phyloP scores from a whole-genome alignment of 2,888 invertebrate species.

The Plutella xylostella region DNA sequence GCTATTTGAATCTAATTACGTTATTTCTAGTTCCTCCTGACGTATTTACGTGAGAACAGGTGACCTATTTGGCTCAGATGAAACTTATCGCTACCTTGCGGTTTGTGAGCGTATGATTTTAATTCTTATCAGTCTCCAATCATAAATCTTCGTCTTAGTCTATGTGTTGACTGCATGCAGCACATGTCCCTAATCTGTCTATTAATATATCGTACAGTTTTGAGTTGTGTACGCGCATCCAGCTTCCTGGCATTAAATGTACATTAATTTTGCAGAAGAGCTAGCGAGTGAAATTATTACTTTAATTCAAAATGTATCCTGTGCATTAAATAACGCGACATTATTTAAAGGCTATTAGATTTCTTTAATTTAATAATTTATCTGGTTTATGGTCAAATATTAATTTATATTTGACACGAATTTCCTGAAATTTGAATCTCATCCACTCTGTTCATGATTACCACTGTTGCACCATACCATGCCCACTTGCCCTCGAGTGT shows the following conservation, averaged over 20 bases:
- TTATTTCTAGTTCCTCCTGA: slow-evolving; percentile 28
- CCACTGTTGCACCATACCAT: too few relatives aligned
- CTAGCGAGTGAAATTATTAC: too few relatives aligned
- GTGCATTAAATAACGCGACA: too few relatives aligned
- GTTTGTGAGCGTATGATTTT: too few relatives aligned
- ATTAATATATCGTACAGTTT: slow-evolving; percentile 22
- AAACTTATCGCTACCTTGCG: not conserved
- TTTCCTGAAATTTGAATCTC: too few relatives aligned
- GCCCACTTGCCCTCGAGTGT: too few relatives aligned
- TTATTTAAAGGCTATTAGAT: too few relatives aligned
- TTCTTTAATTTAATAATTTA: too few relatives aligned
- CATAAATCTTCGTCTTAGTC: not conserved
- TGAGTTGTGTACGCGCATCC: slow-evolving; percentile 26
- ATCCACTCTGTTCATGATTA: too few relatives aligned
- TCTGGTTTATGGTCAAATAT: too few relatives aligned
- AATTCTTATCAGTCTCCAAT: not conserved
- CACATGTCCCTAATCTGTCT: slow-evolving; percentile 21
- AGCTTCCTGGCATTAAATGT: slow-evolving; percentile 5
- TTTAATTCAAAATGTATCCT: too few relatives aligned
- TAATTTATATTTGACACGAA: too few relatives aligned
- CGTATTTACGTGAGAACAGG: slow-evolving; percentile 27
- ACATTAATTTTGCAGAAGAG: not conserved
- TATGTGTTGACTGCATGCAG: not conserved
- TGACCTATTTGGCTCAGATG: slow-evolving; percentile 65
- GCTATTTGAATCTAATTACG: slow-evolving; percentile 15